Percentiles rank a stretch among this genome's conserved stretches.
phyloP scores from a whole-genome alignment of 2,888 invertebrate genomes.

The Drosophila ochracea region DNA sequence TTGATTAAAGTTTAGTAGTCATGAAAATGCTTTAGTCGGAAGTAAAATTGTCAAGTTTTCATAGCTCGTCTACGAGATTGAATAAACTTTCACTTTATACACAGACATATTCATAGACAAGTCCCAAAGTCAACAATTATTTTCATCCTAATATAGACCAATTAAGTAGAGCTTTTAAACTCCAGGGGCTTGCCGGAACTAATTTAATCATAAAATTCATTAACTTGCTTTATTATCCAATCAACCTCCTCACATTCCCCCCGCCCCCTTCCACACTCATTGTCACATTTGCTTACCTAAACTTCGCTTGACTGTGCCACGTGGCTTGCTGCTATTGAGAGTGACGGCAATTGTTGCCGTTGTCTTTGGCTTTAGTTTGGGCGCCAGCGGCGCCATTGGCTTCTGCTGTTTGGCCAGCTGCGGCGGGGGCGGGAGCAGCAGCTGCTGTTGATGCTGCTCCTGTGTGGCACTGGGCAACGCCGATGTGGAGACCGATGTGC shows the following conservation, averaged over 20 bases:
- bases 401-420: constrained; percentile 46
- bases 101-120: not conserved
- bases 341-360: constrained; percentile 75
- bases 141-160: not conserved
- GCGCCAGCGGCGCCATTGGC: constrained; percentile 41
- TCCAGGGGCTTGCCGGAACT: not conserved
- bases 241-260: not conserved
- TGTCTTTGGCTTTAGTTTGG: constrained; percentile 67
- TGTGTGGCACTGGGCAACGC: constrained; percentile 65
- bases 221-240: not conserved
- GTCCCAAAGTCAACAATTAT: not conserved
- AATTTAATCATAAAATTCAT: not conserved
- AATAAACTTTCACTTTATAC: not conserved
- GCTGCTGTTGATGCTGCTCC: constrained; percentile 41
- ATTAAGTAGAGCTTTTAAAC: not conserved
- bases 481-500: constrained; percentile 80
- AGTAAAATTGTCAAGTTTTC: not conserved
- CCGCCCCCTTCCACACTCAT: too few species aligned
- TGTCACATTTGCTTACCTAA: constrained; percentile 66
- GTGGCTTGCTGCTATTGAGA: constrained; percentile 69
- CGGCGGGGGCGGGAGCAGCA: constrained; percentile 17
- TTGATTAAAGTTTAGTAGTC: not conserved
- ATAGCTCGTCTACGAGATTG: not conserved
- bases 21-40: not conserved
- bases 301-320: constrained; percentile 76